phyloP scores from a whole-genome alignment of 2,888 invertebrate genomes.

The Didymodactylos carnosus region DNA sequence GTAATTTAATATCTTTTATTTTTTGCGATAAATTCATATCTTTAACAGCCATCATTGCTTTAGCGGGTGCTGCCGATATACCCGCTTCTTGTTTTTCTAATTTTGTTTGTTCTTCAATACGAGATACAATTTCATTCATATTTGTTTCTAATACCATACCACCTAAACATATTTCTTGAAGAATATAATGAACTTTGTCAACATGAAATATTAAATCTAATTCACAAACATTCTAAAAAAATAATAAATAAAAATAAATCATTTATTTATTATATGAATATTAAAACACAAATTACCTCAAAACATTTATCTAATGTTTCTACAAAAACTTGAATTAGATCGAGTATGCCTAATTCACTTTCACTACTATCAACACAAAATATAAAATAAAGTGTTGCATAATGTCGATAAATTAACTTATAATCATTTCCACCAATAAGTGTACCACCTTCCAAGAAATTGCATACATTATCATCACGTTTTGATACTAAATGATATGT shows the following conservation, averaged over 20 bases:
- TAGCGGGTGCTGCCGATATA: constrained; percentile 81
- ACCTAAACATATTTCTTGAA: constrained; percentile 95
- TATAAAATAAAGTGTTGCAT: constrained; percentile 16
- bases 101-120: constrained; percentile 13
- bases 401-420: constrained; percentile 14
- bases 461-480: constrained; percentile 95
- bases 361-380: constrained; percentile 15
- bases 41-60: constrained; percentile 92
- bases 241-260: not conserved
- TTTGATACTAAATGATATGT: constrained; percentile 96
- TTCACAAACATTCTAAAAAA: constrained; percentile 10
- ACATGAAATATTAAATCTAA: constrained; percentile 14
- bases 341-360: constrained; percentile 15
- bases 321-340: constrained; percentile 42
- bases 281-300: constrained; percentile 38
- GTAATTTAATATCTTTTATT: constrained; percentile 84
- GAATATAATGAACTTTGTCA: constrained; percentile 58
- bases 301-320: constrained; percentile 97
- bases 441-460: constrained; percentile 81
- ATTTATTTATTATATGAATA: not conserved
- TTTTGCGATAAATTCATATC: constrained; percentile 99
- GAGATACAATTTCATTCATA: constrained; percentile 51
- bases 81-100: constrained; percentile 50
- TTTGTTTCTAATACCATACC: constrained; percentile 99
- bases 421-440: constrained; percentile 12